phyloP scores from a whole-genome alignment of 2,113 vertebrate genomes.

The Raja brachyura region DNA sequence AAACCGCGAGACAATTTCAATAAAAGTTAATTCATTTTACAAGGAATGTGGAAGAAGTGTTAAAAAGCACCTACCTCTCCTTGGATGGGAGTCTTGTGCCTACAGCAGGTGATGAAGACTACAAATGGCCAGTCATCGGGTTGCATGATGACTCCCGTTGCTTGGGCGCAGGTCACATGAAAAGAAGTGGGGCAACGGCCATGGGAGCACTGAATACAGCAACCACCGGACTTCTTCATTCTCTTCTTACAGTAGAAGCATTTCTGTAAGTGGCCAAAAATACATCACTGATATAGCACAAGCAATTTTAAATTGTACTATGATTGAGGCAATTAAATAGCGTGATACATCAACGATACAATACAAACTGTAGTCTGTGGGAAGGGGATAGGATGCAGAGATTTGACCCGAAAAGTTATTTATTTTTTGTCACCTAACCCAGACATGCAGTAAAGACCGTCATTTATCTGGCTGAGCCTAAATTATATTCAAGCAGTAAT shows the following conservation, averaged over 20 bases:
- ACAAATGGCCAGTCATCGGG: conserved; percentile 95
- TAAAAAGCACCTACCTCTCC: conserved; percentile 65
- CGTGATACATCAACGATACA: no score
- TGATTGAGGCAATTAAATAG: not conserved
- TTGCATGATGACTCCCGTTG: conserved; percentile 91
- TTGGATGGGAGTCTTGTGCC: conserved; percentile 80
- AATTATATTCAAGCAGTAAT: no score
- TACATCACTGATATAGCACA: not conserved
- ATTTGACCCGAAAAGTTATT: no score
- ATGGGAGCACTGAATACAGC: conserved; percentile 93
- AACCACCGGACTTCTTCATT: conserved; percentile 84
- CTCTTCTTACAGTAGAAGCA: conserved; percentile 93
- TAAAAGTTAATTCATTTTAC: not conserved
- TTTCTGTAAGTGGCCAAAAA: conserved; percentile 61
- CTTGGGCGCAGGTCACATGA: conserved; percentile 91
- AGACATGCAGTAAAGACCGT: no score
- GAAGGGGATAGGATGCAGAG: no score
- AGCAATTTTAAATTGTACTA: not conserved
- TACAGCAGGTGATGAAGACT: conserved; percentile 90
- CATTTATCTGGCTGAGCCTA: no score
- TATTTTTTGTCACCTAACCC: no score
- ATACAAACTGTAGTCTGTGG: no score
- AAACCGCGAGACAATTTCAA: no score
- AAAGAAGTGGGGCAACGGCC: conserved; percentile 94
- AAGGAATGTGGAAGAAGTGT: not conserved